Evolutionary conservation across 2,797 vertebrate species (phyloP).

Genomic region (Spinus olivaceus): DNA sequence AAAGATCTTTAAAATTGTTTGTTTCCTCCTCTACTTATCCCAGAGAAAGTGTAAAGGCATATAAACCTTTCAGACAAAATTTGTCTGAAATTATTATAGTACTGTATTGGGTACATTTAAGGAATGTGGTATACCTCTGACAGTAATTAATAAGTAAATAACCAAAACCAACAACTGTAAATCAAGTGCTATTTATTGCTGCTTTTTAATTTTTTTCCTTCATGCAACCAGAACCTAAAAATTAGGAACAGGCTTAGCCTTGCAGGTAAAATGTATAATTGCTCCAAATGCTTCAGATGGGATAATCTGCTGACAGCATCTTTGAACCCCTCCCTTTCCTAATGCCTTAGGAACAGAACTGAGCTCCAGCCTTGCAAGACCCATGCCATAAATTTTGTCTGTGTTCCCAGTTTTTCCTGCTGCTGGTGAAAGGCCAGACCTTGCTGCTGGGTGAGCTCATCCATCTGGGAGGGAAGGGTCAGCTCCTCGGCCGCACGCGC

Average conservation of each 20-base stretch:
- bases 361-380: neutral
- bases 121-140: neutral
- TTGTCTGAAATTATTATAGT: neutral
- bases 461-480: neutral
- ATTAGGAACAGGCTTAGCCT: neutral
- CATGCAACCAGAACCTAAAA: neutral
- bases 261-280: neutral
- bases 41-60: neutral
- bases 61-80: neutral
- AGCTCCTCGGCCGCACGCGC: fast-evolving
- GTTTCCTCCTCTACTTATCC: neutral
- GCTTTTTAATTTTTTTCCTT: fast-evolving
- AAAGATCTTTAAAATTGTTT: neutral
- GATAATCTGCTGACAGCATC: neutral
- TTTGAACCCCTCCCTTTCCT: neutral
- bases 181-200: neutral
- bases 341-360: neutral
- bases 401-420: fast-evolving
- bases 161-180: neutral
- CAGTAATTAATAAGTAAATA: neutral
- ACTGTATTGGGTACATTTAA: neutral
- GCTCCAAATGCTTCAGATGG: neutral
- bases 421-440: neutral
- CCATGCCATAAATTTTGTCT: neutral
- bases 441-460: neutral